These are phyloP conservation scores for Limnephilus auricula DNA, from an alignment of 2,888 invertebrate genomes.

Conservation along the genomic window DNA sequence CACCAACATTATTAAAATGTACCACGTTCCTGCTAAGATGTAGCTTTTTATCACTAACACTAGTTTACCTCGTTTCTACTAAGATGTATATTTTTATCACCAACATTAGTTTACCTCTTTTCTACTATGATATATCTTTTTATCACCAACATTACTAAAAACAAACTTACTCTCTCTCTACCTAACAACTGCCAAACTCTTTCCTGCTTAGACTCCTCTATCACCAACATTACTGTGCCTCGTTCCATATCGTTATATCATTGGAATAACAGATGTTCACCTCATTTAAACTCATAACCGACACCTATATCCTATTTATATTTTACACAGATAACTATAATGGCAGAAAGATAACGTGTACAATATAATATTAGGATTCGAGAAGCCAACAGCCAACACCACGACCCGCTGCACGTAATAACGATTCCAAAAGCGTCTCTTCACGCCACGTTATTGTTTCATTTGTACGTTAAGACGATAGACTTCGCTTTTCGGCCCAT, in stretches of 20 bases:
- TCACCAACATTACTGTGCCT: no score
- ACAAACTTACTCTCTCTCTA: no score
- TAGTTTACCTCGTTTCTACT: no score
- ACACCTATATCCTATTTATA: not conserved
- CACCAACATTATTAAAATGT: no score
- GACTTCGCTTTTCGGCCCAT: no score
- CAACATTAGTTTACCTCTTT: not conserved
- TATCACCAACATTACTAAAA: not conserved
- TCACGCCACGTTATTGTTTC: not conserved
- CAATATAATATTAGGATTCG: not conserved
- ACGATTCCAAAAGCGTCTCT: not conserved
- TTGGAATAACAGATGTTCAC: not conserved
- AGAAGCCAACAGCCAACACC: not conserved
- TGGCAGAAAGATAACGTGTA: not conserved
- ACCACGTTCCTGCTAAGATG: no score
- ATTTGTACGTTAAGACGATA: slow-evolving; percentile 20
- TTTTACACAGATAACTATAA: not conserved
- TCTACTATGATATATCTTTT: not conserved
- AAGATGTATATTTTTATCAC: not conserved
- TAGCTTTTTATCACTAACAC: no score
- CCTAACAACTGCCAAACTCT: no score
- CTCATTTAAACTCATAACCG: not conserved
- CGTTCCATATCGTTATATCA: no score
- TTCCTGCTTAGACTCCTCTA: no score
- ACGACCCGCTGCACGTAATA: not conserved